Percentiles rank a stretch among this genome's conserved stretches.
Evolutionary conservation across 2,797 vertebrate species (phyloP).

Genomic region (Rhynchotus rufescens): DNA sequence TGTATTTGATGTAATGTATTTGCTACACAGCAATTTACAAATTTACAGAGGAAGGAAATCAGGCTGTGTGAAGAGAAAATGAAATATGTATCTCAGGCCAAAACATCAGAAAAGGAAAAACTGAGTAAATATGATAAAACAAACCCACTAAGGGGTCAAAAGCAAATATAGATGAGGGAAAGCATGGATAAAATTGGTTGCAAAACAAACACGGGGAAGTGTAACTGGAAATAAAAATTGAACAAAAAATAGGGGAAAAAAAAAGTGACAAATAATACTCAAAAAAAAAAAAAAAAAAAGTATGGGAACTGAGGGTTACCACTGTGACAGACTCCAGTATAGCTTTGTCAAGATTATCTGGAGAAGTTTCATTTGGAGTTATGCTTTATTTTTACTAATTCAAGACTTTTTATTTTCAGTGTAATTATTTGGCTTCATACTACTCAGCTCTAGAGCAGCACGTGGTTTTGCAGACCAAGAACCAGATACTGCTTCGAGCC

Average conservation of each 20-base stretch:
- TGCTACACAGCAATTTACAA: conserved; percentile 12
- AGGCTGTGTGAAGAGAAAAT: conserved; percentile 20
- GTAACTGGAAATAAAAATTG: conserved; percentile 2
- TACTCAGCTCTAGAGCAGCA: neutral
- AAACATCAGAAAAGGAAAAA: neutral
- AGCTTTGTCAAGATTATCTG: neutral
- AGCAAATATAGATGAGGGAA: neutral
- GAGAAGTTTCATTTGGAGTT: neutral
- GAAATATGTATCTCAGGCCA: neutral
- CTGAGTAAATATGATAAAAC: conserved; percentile 10
- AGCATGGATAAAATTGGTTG: neutral
- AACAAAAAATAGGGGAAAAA: neutral
- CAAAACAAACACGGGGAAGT: neutral
- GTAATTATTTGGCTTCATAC: neutral
- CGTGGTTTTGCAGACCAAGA: neutral
- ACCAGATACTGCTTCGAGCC: neutral
- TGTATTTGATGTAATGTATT: conserved; percentile 1
- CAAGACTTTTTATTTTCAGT: neutral
- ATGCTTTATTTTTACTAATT: neutral
- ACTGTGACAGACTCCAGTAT: neutral
- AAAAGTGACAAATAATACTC: neutral
- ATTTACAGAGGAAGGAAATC: conserved; percentile 48
- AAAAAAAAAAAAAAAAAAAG: neutral
- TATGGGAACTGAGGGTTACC: neutral
- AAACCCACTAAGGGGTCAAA: neutral